Conservation (phyloP, 2,888 invertebrate species). For the Phasia obesa region DNA sequence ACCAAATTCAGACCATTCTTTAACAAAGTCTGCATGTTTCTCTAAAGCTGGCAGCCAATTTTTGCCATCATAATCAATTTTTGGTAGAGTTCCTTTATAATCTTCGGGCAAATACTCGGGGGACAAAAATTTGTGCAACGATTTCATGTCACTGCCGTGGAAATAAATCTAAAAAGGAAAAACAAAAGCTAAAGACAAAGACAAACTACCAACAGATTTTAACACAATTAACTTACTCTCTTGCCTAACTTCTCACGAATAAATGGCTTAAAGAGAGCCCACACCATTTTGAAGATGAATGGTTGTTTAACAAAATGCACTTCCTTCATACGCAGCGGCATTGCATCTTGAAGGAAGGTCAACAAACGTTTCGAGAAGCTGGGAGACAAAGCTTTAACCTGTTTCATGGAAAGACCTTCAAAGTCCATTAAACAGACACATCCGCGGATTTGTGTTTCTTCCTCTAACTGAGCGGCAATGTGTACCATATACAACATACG, state of each 20-base stretch:
- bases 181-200: background rate
- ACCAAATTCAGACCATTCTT: constrained; percentile 88
- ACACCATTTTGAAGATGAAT: constrained; percentile 91
- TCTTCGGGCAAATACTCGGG: constrained; percentile 88
- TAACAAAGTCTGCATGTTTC: constrained; percentile 86
- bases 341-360: constrained; percentile 92
- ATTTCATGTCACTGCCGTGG: constrained; percentile 91
- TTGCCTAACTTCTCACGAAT: constrained; percentile 89
- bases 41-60: constrained; percentile 90
- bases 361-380: constrained; percentile 89
- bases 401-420: constrained; percentile 89
- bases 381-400: constrained; percentile 87
- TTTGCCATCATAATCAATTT: constrained; percentile 89
- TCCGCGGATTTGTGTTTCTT: constrained; percentile 91
- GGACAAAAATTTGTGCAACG: constrained; percentile 88
- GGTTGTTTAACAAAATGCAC: constrained; percentile 94
- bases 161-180: constrained; percentile 87
- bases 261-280: constrained; percentile 93
- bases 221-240: constrained; percentile 85
- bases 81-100: constrained; percentile 89
- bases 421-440: constrained; percentile 93
- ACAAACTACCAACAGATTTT: background rate
- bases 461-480: constrained; percentile 89
- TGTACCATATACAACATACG: constrained; percentile 91
- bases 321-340: constrained; percentile 92